A percentile compares a stretch with the other conserved stretches of the same genome.
phyloP scores from a whole-genome alignment of 2,888 invertebrate species.

The Petrolisthes manimaculis region DNA sequence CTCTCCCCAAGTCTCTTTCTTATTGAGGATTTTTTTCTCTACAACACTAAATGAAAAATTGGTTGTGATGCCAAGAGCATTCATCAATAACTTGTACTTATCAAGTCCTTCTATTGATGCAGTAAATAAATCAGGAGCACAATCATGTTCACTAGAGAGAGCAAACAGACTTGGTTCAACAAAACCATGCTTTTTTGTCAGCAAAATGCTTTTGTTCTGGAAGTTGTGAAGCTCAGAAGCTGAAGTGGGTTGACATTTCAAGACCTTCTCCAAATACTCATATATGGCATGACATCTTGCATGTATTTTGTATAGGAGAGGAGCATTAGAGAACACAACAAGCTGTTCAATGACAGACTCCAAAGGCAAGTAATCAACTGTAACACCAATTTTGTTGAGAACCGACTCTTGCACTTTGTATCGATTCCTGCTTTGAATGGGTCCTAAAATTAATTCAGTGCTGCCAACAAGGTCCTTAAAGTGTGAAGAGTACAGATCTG shows the following conservation, averaged over 20 bases:
- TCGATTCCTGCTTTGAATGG: too few species aligned
- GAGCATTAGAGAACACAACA: too few species aligned
- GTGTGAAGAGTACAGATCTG: slow-evolving; percentile 8
- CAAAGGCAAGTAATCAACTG: too few species aligned
- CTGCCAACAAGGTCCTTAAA: slow-evolving; percentile 20
- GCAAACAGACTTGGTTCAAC: slow-evolving; percentile 32
- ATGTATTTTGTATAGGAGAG: too few species aligned
- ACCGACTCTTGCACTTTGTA: too few species aligned
- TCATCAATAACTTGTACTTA: slow-evolving; percentile 21
- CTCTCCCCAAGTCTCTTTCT: slow-evolving; percentile 12
- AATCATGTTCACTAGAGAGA: slow-evolving; percentile 4
- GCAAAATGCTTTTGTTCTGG: slow-evolving; percentile 15
- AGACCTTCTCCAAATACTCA: too few species aligned
- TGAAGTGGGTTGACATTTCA: background rate
- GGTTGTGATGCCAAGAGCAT: slow-evolving; percentile 3
- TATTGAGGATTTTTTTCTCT: background rate
- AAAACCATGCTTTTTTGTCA: slow-evolving; percentile 35
- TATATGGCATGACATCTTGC: too few species aligned
- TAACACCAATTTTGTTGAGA: too few species aligned
- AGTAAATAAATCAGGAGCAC: slow-evolving; percentile 40
- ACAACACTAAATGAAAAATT: slow-evolving; percentile 5
- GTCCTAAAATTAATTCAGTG: background rate
- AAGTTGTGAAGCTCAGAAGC: background rate
- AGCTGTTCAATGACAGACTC: too few species aligned
- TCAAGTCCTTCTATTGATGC: slow-evolving; percentile 19